A percentile compares a stretch with the other conserved stretches of the same genome.
phyloP scores from a whole-genome alignment of 2,888 invertebrate species.

The Neoaliturus tenellus region DNA sequence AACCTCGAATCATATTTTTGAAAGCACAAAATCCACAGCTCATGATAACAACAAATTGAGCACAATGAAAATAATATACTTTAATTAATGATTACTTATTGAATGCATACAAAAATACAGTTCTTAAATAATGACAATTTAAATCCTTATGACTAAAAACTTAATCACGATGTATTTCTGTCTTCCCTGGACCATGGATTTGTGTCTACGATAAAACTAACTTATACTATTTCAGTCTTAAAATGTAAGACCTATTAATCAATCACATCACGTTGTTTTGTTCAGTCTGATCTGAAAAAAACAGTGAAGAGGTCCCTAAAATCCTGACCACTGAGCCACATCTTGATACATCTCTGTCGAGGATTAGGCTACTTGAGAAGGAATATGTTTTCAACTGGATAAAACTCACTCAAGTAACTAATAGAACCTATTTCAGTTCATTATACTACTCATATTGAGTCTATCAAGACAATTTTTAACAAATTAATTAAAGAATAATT shows the following conservation, averaged over 20 bases:
- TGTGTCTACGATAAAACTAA: constrained; percentile 26
- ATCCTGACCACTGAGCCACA: not conserved
- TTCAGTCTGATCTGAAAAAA: constrained; percentile 26
- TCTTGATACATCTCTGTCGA: not conserved
- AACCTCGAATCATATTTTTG: not conserved
- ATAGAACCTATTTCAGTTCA: not conserved
- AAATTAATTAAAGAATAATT: no score
- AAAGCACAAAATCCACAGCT: constrained; percentile 15
- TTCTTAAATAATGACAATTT: constrained; percentile 12
- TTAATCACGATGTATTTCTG: not conserved
- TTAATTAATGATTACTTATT: not conserved
- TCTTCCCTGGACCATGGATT: constrained; percentile 19
- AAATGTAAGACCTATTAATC: constrained; percentile 15
- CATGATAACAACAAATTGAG: not conserved
- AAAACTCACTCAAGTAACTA: constrained; percentile 16
- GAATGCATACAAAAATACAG: constrained; percentile 8
- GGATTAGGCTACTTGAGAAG: constrained; percentile 22
- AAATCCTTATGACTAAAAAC: not conserved
- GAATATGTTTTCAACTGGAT: constrained; percentile 18
- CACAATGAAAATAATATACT: constrained; percentile 6
- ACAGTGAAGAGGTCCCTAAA: constrained; percentile 20
- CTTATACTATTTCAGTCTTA: constrained; percentile 28
- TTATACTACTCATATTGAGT: no score
- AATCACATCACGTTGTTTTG: constrained; percentile 1
- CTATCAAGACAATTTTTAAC: no score